Evolutionary conservation across 2,113 vertebrate species (phyloP), one percentile per base, ranked within the genome.

Genomic region (Callithrix jacchus): DNA sequence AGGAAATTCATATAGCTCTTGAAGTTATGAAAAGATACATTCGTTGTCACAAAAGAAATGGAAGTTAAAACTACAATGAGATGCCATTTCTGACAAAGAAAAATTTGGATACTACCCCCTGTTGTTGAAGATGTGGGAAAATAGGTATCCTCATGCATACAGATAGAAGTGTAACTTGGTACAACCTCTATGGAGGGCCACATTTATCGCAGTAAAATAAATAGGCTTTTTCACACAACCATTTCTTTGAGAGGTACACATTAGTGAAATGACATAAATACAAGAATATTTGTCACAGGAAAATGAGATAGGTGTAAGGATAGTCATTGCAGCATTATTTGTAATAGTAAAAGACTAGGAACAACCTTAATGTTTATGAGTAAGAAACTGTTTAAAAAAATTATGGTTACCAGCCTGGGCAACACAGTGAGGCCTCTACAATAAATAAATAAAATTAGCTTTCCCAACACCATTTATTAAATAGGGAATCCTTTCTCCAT

Each of bases 11-110:
- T 42, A 42, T 23, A 27, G 20, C 70, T 93, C 45, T 56, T 74
- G 54, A 89, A 27, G 27, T 87, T 87, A 40, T 27, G 23, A 91
- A 90, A 84, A 93, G 91, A 81, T 64, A 81, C 79, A 81, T 37
- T 66, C 45, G 35, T 13, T 56, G 25, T 45, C 12, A 17, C n/a
- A 92, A 93, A 71, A 77, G 70, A 93, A 88, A 83, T 61, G 58
- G 11, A 89, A 77, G 89, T 52, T 52, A 93, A 80, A 89, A 49
- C 52, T 45, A 20, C 17, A 85, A 5, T 13, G 52, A 89, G 49
- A 42, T 71, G 16, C 13, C 5, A 20, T 52, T 84, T 89, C 56
- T 56, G 32, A 21, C 37, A 68, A 87, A 71, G 35, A 91, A 56
- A 95, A 76, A 58, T 14, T 66, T 58, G 16, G 47, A 17, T 68